These are phyloP conservation scores for Cherax quadricarinatus DNA, from an alignment of 1,140 invertebrate genomes.

Conservation along the genomic window DNA sequence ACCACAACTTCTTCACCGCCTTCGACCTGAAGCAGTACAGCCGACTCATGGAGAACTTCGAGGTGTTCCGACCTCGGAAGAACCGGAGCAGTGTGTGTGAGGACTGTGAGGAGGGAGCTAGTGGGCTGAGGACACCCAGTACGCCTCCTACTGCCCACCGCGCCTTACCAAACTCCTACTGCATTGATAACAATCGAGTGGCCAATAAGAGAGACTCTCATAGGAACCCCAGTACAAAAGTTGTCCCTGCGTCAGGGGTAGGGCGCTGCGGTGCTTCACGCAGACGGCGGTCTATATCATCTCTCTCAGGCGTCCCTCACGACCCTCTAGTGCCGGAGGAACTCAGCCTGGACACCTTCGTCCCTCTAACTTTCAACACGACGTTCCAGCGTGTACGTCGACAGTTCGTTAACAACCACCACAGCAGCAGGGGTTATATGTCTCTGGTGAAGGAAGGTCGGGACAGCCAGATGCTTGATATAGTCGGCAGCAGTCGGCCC, in stretches of 20 bases:
- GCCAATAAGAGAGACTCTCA: neutral
- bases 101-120: constrained; percentile 21
- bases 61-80: constrained; percentile 14
- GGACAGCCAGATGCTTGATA: neutral
- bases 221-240: neutral
- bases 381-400: constrained; percentile 60
- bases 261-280: neutral
- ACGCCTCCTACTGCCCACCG: neutral
- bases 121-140: neutral
- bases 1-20: neutral
- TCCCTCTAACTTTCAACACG: constrained; percentile 64
- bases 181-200: neutral
- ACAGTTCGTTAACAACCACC: constrained; percentile 40
- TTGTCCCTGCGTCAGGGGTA: neutral
- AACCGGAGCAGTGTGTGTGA: constrained; percentile 34
- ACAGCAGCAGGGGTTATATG: neutral
- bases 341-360: constrained; percentile 48
- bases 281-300: constrained; percentile 28
- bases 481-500: neutral
- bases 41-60: constrained; percentile 2
- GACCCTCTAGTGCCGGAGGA: constrained; percentile 58
- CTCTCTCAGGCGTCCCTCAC: constrained; percentile 6
- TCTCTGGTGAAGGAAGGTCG: neutral
- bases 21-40: neutral
- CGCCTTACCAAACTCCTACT: neutral